These are phyloP conservation scores for Drosophila subquinaria DNA, from an alignment of 2,888 invertebrate species.

Conservation along the genomic window DNA sequence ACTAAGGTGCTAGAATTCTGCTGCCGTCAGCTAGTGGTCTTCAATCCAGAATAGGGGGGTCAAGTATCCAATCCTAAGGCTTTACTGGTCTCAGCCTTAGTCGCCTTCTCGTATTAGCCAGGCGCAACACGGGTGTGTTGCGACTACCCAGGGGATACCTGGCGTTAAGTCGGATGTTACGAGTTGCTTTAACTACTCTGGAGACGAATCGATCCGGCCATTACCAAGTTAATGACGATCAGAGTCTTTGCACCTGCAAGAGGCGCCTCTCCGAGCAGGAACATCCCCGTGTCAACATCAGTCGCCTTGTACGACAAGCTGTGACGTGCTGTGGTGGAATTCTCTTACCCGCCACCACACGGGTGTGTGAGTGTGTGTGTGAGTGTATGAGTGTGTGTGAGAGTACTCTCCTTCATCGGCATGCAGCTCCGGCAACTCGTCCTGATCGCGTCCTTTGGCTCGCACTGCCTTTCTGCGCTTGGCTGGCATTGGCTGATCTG, in stretches of 20 bases:
- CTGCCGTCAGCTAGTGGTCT: neutral
- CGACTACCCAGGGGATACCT: neutral
- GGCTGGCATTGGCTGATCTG: too few relatives aligned
- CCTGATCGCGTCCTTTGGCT: too few relatives aligned
- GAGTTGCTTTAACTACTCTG: neutral
- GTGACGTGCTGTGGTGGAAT: neutral
- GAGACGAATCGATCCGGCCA: neutral
- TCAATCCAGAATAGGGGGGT: too few relatives aligned
- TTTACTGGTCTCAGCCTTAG: neutral
- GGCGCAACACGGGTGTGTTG: neutral
- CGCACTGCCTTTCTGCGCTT: too few relatives aligned
- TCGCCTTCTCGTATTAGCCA: neutral
- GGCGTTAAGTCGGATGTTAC: neutral
- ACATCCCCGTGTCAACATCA: neutral
- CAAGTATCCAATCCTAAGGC: neutral
- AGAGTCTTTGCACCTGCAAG: neutral
- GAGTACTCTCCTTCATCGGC: too few relatives aligned
- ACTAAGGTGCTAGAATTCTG: too few relatives aligned
- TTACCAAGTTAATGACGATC: neutral
- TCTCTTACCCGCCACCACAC: neutral
- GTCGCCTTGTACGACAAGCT: slow-evolving; percentile 3
- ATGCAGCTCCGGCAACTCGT: too few relatives aligned
- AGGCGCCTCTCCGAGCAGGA: neutral
- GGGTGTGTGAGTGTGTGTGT: neutral
- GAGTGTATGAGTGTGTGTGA: too few relatives aligned